Evolutionary conservation across 2,797 vertebrate genomes (phyloP).

Genomic region (Enteromius radiatus): DNA sequence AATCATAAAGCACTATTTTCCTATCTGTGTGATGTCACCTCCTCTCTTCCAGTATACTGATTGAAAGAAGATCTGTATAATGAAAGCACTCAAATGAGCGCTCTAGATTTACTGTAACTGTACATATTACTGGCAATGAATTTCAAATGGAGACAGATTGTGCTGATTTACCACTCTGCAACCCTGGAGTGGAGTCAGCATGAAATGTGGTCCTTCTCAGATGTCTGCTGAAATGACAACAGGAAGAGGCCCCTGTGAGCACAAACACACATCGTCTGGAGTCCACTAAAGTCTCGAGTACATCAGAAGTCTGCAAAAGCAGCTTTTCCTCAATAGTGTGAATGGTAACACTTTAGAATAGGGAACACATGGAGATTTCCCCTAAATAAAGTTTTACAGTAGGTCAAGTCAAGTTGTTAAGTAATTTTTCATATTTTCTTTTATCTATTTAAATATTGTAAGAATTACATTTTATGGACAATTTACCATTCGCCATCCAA

Average conservation of each 20-base stretch:
- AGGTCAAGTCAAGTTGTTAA: not conserved
- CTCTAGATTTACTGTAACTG: constrained; percentile 21
- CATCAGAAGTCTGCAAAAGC: not conserved
- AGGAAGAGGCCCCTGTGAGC: constrained; percentile 25
- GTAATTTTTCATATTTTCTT: not conserved
- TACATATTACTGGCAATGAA: constrained; percentile 8
- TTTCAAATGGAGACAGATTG: constrained; percentile 27
- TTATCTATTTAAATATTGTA: not conserved
- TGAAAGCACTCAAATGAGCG: constrained; percentile 5
- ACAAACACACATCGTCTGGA: not conserved
- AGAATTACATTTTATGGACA: not conserved
- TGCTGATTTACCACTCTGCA: constrained; percentile 17
- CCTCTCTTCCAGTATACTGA: constrained; percentile 18
- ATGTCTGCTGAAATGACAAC: constrained; percentile 9
- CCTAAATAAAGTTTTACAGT: not conserved
- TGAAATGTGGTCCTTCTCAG: constrained; percentile 36
- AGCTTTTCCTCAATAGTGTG: not conserved
- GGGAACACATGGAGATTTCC: not conserved
- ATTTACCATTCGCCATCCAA: too few relatives aligned
- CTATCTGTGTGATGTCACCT: not conserved
- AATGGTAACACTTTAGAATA: not conserved
- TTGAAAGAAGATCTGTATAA: constrained; percentile 16
- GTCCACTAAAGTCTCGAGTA: not conserved
- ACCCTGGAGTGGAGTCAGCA: constrained; percentile 35
- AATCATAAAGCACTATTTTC: constrained; percentile 4